Conservation (phyloP, 2,888 invertebrate species). For the Hydrotaea diabolus region DNA sequence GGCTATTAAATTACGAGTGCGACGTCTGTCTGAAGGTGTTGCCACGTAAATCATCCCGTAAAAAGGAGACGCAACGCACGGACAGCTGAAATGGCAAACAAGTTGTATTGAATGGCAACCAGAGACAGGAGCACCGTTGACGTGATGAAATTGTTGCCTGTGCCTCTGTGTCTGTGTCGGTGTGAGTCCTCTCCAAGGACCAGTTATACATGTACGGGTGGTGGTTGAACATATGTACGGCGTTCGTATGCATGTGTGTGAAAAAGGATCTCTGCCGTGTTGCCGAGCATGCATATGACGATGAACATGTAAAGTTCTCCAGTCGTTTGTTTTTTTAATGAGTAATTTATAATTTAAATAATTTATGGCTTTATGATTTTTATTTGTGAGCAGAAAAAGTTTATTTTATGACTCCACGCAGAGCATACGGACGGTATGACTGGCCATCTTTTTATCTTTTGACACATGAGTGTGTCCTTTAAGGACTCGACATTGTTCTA, state of each 20-base stretch:
- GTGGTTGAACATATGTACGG: neutral
- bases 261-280: slow-evolving; percentile 39
- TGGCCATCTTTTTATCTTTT: neutral
- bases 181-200: slow-evolving; percentile 27
- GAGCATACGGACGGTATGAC: neutral
- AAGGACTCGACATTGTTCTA: slow-evolving; percentile 21
- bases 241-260: slow-evolving; percentile 41
- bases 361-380: slow-evolving; percentile 65
- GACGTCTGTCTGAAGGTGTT: slow-evolving; percentile 45
- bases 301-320: slow-evolving; percentile 28
- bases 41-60: slow-evolving; percentile 49
- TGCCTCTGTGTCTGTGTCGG: neutral
- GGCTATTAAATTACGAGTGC: slow-evolving; percentile 26
- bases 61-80: slow-evolving; percentile 1
- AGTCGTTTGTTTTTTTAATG: slow-evolving; percentile 58
- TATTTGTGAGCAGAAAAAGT: slow-evolving; percentile 39
- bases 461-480: neutral
- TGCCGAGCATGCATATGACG: neutral
- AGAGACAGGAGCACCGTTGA: slow-evolving; percentile 19
- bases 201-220: slow-evolving; percentile 29
- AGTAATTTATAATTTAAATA: slow-evolving; percentile 64
- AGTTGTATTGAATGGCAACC: slow-evolving; percentile 34
- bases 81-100: neutral
- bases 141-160: slow-evolving; percentile 44
- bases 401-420: slow-evolving; percentile 53